Evolutionary conservation across 2,797 vertebrate genomes (phyloP).

Genomic region (Platyrinchus mystaceus): DNA sequence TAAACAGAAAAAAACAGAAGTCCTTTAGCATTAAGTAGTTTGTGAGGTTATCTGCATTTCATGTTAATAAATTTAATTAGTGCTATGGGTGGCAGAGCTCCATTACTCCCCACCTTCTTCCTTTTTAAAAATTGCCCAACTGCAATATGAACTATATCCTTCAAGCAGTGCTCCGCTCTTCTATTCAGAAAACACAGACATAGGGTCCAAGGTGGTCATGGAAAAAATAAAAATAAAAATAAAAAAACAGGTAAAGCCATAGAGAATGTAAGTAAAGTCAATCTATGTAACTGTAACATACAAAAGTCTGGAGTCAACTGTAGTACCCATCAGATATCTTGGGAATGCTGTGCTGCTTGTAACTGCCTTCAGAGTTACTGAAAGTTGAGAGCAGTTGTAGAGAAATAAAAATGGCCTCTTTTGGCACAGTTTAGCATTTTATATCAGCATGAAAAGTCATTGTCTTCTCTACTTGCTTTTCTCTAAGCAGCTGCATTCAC

Average conservation of each 20-base stretch:
- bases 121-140: background rate
- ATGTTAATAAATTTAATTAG: constrained; percentile 62
- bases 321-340: background rate
- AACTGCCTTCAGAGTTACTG: background rate
- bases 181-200: background rate
- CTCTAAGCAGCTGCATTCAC: background rate
- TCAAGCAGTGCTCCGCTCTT: background rate
- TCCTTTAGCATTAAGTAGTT: constrained; percentile 10
- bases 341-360: background rate
- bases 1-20: background rate
- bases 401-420: background rate
- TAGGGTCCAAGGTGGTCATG: background rate
- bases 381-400: background rate
- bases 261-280: background rate
- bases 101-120: background rate
- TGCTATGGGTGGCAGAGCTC: constrained; percentile 19
- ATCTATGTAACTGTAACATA: background rate
- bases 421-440: background rate
- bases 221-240: background rate
- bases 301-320: background rate
- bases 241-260: background rate
- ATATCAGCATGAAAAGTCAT: background rate
- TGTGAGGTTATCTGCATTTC: constrained; percentile 52
- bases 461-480: background rate
- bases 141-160: background rate